Evolutionary conservation across 2,797 vertebrate genomes (phyloP).

Genomic region (Oreonectes daqikongensis): DNA sequence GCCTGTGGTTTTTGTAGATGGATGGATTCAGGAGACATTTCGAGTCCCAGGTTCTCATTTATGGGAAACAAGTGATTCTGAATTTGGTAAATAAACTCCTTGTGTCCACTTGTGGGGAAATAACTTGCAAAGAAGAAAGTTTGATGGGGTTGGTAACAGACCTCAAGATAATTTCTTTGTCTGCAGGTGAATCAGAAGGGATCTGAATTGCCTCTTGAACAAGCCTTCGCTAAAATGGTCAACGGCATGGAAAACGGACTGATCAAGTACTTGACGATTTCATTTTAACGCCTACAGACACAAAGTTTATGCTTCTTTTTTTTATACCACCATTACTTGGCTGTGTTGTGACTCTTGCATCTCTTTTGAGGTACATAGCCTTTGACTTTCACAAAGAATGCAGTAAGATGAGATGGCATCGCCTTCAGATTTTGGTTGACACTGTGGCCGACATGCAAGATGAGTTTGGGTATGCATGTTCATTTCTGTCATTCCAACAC

Average conservation of each 20-base stretch:
- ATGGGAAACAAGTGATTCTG: slow-evolving; percentile 95
- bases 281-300: not conserved
- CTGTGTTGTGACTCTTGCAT: not conserved
- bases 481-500: not conserved
- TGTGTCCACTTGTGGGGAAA: not conserved
- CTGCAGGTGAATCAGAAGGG: slow-evolving; percentile 95
- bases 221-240: slow-evolving; percentile 91
- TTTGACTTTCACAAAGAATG: slow-evolving; percentile 99
- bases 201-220: slow-evolving; percentile 93
- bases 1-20: slow-evolving; percentile 73
- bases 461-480: slow-evolving; percentile 82
- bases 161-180: slow-evolving; percentile 1
- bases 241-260: slow-evolving; percentile 84
- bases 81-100: slow-evolving; percentile 84
- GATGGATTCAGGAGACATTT: slow-evolving; percentile 98
- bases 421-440: slow-evolving; percentile 90
- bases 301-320: not conserved
- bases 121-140: not conserved
- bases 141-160: not conserved
- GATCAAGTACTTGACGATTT: slow-evolving; percentile 80
- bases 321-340: not conserved
- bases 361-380: slow-evolving; percentile 82
- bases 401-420: slow-evolving; percentile 95
- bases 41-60: slow-evolving; percentile 94
- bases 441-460: slow-evolving; percentile 87